Conservation (phyloP, 2,888 invertebrate species). For the Drosophila rubida region DNA sequence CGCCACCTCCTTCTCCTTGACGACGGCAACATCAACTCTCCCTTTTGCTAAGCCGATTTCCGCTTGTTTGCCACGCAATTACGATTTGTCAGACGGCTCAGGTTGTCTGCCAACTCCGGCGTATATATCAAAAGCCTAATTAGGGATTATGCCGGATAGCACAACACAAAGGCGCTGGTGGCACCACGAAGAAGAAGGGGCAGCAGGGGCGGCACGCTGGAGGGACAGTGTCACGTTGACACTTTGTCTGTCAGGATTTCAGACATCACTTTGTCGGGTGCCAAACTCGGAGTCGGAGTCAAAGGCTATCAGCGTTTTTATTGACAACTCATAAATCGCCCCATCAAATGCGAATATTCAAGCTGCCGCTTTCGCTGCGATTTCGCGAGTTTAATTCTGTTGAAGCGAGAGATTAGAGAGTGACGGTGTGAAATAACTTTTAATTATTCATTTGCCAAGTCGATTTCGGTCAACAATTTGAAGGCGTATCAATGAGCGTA, state of each 20-base stretch:
- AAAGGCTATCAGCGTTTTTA: slow-evolving; percentile 26
- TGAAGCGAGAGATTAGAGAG: background rate
- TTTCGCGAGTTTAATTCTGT: background rate
- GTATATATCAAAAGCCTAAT: slow-evolving; percentile 71
- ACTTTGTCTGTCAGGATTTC: slow-evolving; percentile 47
- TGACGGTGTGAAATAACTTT: background rate
- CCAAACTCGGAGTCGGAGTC: slow-evolving; percentile 18
- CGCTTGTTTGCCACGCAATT: slow-evolving; percentile 79
- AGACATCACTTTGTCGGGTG: slow-evolving; percentile 40
- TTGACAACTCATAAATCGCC: slow-evolving; percentile 30
- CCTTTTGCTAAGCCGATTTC: slow-evolving; percentile 73
- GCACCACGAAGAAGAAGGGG: background rate
- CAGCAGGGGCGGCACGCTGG: background rate
- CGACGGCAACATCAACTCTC: slow-evolving; percentile 13
- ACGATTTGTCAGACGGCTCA: slow-evolving; percentile 77
- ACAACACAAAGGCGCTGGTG: slow-evolving; percentile 31
- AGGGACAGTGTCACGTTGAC: slow-evolving; percentile 29
- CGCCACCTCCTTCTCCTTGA: background rate
- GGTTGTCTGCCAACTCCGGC: slow-evolving; percentile 46
- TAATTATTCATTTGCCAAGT: background rate
- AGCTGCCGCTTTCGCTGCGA: background rate
- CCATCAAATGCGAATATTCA: background rate
- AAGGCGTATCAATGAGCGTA: background rate
- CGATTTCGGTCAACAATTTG: background rate
- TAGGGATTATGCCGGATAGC: slow-evolving; percentile 69